Evolutionary conservation across 2,113 vertebrate genomes (phyloP).

Genomic region (Myodes glareolus): DNA sequence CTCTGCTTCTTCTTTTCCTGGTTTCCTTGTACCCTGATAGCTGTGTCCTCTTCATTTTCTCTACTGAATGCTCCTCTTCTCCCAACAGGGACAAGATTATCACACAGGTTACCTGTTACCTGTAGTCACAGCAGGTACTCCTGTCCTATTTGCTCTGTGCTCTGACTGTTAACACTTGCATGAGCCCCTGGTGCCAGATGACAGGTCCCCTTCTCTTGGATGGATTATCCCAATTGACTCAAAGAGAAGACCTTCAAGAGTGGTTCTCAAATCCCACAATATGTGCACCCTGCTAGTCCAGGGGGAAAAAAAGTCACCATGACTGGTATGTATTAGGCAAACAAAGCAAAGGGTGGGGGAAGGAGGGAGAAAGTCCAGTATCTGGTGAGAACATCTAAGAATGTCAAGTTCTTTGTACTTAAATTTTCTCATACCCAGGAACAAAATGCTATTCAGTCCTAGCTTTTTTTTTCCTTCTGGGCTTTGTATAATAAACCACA

Average conservation of each 20-base stretch:
- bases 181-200: neutral
- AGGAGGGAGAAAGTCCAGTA: neutral
- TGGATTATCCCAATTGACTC: neutral
- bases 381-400: neutral
- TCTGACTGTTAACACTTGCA: neutral
- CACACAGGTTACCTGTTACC: neutral
- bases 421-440: constrained; percentile 25
- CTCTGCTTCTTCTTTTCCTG: neutral
- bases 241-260: neutral
- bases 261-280: neutral
- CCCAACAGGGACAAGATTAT: neutral
- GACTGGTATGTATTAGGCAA: neutral
- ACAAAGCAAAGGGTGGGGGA: neutral
- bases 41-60: neutral
- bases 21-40: neutral
- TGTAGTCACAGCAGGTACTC: neutral
- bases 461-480: neutral
- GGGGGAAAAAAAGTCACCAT: neutral
- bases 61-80: neutral
- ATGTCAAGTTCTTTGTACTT: neutral
- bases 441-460: neutral
- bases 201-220: neutral
- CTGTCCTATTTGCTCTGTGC: too few relatives aligned
- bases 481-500: neutral
- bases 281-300: neutral